phyloP scores from a whole-genome alignment of 2,113 vertebrate genomes.

The Scartelaos histophorus region DNA sequence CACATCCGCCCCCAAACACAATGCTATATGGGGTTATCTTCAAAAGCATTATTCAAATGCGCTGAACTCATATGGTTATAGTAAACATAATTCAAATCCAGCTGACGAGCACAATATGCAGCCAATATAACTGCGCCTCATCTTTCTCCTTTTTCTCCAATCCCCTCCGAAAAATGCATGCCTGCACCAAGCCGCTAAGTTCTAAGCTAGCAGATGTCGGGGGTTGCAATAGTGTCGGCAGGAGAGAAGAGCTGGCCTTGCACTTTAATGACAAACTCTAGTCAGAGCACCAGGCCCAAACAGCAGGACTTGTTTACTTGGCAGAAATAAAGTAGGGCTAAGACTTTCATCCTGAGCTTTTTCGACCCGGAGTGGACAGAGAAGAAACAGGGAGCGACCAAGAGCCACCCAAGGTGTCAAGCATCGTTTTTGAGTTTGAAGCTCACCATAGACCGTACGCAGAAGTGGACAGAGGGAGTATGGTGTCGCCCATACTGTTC shows the following conservation, averaged over 20 bases:
- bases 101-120: slow-evolving; percentile 39
- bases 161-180: slow-evolving; percentile 26
- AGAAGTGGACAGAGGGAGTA: too few species aligned
- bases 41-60: slow-evolving; percentile 39
- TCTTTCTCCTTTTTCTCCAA: slow-evolving; percentile 6
- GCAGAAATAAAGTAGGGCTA: slow-evolving; percentile 59
- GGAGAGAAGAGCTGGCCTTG: slow-evolving; percentile 52
- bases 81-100: slow-evolving; percentile 36
- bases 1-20: slow-evolving; percentile 24
- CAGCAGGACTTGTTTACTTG: slow-evolving; percentile 71
- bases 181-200: slow-evolving; percentile 25
- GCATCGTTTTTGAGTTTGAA: slow-evolving; percentile 37
- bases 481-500: too few species aligned
- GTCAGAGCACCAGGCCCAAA: slow-evolving; percentile 51
- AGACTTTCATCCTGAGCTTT: slow-evolving; percentile 65
- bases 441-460: slow-evolving; percentile 7
- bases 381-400: slow-evolving; percentile 45
- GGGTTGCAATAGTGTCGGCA: slow-evolving; percentile 29
- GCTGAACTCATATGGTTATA: slow-evolving; percentile 34
- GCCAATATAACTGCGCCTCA: not conserved
- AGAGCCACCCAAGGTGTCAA: slow-evolving; percentile 57
- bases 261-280: slow-evolving; percentile 66
- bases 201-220: slow-evolving; percentile 26
- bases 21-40: slow-evolving; percentile 20
- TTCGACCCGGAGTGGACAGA: slow-evolving; percentile 29